These are phyloP conservation scores for Yponomeuta cagnagella DNA, from an alignment of 2,888 invertebrate species.

Conservation along the genomic window DNA sequence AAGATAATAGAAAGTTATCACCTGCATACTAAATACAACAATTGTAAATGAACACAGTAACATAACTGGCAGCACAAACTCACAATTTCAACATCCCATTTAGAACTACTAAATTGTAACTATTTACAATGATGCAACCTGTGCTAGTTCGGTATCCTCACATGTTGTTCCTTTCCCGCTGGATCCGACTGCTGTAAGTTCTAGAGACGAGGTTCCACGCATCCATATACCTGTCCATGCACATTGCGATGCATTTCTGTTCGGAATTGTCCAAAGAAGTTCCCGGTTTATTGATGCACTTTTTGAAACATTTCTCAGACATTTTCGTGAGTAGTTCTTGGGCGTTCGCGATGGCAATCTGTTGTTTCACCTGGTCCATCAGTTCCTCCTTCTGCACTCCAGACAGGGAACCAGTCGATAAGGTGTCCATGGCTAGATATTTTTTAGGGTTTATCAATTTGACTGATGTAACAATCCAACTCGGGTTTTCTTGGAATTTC, in stretches of 20 bases:
- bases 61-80: constrained; percentile 35
- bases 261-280: constrained; percentile 91
- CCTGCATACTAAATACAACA: constrained; percentile 40
- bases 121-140: constrained; percentile 59
- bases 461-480: constrained; percentile 16
- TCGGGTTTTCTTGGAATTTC: constrained; percentile 17
- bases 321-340: constrained; percentile 97
- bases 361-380: constrained; percentile 96
- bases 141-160: constrained; percentile 44
- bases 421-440: constrained; percentile 69
- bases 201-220: constrained; percentile 94
- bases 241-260: constrained; percentile 98
- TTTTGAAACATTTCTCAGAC: constrained; percentile 97
- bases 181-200: constrained; percentile 90
- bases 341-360: constrained; percentile 94
- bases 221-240: constrained; percentile 99
- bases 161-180: constrained; percentile 83
- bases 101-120: constrained; percentile 54
- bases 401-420: constrained; percentile 74
- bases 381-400: constrained; percentile 88
- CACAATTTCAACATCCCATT: constrained; percentile 49
- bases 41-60: constrained; percentile 56
- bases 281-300: constrained; percentile 94
- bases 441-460: constrained; percentile 13
- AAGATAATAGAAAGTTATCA: neutral